A percentile compares a stretch with the other conserved stretches of the same genome.
Evolutionary conservation across 2,113 vertebrate genomes (phyloP).

Genomic region (Ptilorrhoa leucosticta): DNA sequence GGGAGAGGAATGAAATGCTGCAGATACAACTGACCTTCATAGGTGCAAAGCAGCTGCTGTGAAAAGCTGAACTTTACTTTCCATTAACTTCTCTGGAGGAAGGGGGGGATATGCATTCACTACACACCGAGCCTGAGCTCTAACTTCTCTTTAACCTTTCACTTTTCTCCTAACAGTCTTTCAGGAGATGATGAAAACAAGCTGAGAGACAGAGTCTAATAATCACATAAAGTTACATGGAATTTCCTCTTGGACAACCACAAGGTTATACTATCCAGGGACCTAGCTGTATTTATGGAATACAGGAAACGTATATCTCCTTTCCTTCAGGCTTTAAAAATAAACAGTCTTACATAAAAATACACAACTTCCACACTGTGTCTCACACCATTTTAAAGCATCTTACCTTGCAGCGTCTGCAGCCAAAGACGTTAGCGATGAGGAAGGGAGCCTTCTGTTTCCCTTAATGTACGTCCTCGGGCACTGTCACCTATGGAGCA

Average conservation of each 20-base stretch:
- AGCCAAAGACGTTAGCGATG: background rate
- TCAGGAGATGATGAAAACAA: conserved; percentile 44
- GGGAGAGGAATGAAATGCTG: background rate
- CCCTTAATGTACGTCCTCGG: background rate
- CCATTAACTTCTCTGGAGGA: background rate
- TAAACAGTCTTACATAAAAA: conserved; percentile 32
- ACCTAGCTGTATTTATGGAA: conserved; percentile 34
- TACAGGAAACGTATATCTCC: conserved; percentile 8
- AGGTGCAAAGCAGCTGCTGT: background rate
- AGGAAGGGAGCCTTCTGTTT: conserved; percentile 11
- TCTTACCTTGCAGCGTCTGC: background rate
- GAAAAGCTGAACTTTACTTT: background rate
- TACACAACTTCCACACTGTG: background rate
- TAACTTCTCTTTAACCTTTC: conserved; percentile 29
- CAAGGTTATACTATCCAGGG: conserved; percentile 16
- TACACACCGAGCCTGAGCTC: background rate
- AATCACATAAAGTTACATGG: conserved; percentile 15
- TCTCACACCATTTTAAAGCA: background rate
- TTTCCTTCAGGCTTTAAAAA: conserved; percentile 47
- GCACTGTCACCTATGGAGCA: background rate
- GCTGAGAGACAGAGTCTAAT: conserved; percentile 1
- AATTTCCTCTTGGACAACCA: conserved; percentile 39
- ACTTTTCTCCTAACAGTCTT: background rate
- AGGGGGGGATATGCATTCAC: background rate
- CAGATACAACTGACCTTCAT: background rate